Evolutionary conservation across 2,113 vertebrate genomes (phyloP), one percentile per base, ranked within the genome.

Genomic region (Sylvilagus bachmani): DNA sequence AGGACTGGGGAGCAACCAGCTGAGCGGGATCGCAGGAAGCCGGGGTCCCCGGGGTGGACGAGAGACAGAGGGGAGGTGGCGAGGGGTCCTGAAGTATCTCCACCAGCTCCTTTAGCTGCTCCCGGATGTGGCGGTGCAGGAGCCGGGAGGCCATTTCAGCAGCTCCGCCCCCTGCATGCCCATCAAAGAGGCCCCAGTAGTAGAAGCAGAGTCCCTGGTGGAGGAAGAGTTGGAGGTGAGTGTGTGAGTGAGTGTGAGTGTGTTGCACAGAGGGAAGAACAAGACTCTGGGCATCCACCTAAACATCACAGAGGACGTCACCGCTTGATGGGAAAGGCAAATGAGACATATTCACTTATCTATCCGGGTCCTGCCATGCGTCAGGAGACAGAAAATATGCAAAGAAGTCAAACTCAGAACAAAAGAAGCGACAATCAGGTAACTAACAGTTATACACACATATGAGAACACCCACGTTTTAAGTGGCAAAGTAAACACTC

Each of bases 161-260:
- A 3, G 99, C 99, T 2, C 99, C 99, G 0, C 99, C 99, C 33
- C 99, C 99, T 0, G 99, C 99, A 0, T 99, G 99, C 64, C 99
- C 99, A 16, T 99, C 99, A 92, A 99, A 99, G 84, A 99, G 97
- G 1, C 99, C 99, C 99, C 99, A 99, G 95, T 99, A 99, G 96
- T 99, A 98, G 93, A 99, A 98, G 77, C 98, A 98, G 95, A 99
- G 98, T 21, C 99, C 99, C 71, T 98, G 82, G 75, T 0, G 17
- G 69, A 85, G 62, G 44, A 83, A 86, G 92, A 79, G 44, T 49
- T 38, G 27, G 24, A 78, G 62, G 36, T 81, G 17, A 69, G 33
- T 73, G 78, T 4, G 12, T 21, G 14, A 22, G 6, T 69, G 14
- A 58, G 49, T 53, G 83, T 29, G 7, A 58, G 58, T 69, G 55